Evolutionary conservation across 92 coral and sea anemone genomes (phyloP).

Genomic region (Bergia puertoricense): DNA sequence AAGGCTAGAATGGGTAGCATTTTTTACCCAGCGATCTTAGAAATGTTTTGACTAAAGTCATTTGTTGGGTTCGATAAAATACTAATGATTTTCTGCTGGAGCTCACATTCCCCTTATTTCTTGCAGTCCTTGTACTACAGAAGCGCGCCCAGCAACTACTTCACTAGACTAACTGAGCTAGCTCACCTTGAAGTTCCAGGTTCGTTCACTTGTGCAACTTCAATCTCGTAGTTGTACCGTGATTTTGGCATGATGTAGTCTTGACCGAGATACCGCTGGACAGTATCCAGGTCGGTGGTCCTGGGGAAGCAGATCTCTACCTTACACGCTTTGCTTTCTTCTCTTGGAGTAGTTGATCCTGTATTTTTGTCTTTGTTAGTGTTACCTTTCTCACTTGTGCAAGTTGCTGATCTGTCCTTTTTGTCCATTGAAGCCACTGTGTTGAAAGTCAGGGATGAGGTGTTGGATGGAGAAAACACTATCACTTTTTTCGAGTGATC

Average conservation of each 20-base stretch:
- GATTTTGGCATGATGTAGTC: slow-evolving; percentile 4
- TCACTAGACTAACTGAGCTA: neutral
- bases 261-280: slow-evolving; percentile 2
- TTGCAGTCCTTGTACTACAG: too few relatives aligned
- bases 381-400: neutral
- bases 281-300: neutral
- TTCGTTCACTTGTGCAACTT: neutral
- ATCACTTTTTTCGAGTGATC: neutral
- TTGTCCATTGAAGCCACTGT: neutral
- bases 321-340: slow-evolving; percentile 2
- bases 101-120: too few relatives aligned
- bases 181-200: slow-evolving; percentile 26
- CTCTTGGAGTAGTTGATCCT: neutral
- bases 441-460: neutral
- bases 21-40: too few relatives aligned
- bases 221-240: neutral
- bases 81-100: too few relatives aligned
- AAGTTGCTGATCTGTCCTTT: slow-evolving; percentile 1
- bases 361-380: neutral
- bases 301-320: slow-evolving; percentile 9
- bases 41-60: too few relatives aligned
- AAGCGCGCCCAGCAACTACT: too few relatives aligned
- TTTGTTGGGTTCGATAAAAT: too few relatives aligned
- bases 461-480: neutral
- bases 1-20: too few relatives aligned